Base-by-base conservation (phyloP, 2,888 invertebrate species). In the Synanthedon myopaeformis region DNA sequence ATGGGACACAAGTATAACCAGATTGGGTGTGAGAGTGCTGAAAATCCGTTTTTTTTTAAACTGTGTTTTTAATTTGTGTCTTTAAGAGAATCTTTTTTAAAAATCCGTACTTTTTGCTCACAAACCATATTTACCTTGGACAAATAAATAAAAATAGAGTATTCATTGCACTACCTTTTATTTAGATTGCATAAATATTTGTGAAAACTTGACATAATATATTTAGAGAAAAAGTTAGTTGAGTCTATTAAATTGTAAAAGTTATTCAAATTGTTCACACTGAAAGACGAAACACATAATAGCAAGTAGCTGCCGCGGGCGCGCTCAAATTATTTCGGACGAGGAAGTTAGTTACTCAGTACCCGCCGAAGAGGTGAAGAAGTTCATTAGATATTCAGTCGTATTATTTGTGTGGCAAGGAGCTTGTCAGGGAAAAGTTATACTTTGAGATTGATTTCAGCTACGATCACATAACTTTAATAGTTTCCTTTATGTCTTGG, bases 261-360 rank as follows among this genome's bases (percentile, higher is more conserved):
- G 65, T 67, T 66, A 69, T 72, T 72, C 64, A 72, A 75, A 73
- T 74, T 76, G 69, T 69, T 66, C 66, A 63, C 66, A 72, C 71
- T 77, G 72, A 74, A 75, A 78, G 66, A 67, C 67, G 70, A 78
- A 79, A 76, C 71, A 76, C 69, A 72, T 76, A 77, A 79, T 79
- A 78, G 73, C 76, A 74, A 69, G 65, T 65, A 63, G 59, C 65
- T 62, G 54, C 56, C 64, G 58, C 59, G 60, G 59, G 62, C 63
- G 60, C 68, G 65, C 67, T 71, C 66, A 61, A 70, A 74, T 74
- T 68, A 76, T 76, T 74, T 67, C 67, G 72, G 62, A 65, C 61
- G 66, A 59, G 57, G 59, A 68, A 69, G 62, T 70, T 70, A 61
- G 62, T 70, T 70, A 61, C 63, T 62, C 54, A 56, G 59, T 55